phyloP scores from a whole-genome alignment of 2,888 invertebrate genomes.

The Pyrochroa serraticornis region DNA sequence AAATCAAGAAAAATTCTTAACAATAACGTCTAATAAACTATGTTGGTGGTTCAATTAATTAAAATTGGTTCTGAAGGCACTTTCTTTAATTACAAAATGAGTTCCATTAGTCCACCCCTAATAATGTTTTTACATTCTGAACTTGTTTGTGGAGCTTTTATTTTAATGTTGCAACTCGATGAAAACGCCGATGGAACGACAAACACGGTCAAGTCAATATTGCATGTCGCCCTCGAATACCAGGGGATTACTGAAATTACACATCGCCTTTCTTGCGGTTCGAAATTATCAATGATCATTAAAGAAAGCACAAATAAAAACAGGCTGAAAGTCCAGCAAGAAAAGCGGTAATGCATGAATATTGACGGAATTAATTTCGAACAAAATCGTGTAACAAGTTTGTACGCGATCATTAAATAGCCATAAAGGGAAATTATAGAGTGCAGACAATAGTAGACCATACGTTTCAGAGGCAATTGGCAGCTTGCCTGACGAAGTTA shows the following conservation, averaged over 20 bases:
- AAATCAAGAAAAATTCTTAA: no score
- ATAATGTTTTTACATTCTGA: no score
- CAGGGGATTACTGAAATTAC: conserved; percentile 17
- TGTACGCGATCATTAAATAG: conserved; percentile 27
- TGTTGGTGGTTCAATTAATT: no score
- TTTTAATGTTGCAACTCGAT: no score
- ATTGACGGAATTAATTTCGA: conserved; percentile 22
- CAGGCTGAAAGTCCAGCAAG: conserved; percentile 4
- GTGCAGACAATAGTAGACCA: conserved; percentile 21
- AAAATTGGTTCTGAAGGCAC: no score
- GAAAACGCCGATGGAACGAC: conserved; percentile 3
- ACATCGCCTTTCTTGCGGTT: conserved; percentile 4
- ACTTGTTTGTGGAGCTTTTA: no score
- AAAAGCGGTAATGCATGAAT: conserved; percentile 11
- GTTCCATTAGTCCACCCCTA: no score
- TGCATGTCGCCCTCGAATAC: conserved; percentile 6
- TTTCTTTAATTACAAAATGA: no score
- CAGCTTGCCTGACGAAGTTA: conserved; percentile 32
- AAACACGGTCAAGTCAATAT: conserved; percentile 3
- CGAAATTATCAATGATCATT: conserved; percentile 1
- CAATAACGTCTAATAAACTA: no score
- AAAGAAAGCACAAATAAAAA: conserved; percentile 8
- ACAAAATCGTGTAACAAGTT: conserved; percentile 26
- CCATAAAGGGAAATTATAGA: conserved; percentile 28
- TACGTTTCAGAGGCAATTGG: conserved; percentile 28